A percentile compares a stretch with the other conserved stretches of the same genome.
These are phyloP conservation scores for Anseranas semipalmata DNA, from an alignment of 2,113 vertebrate genomes.

Conservation along the genomic window DNA sequence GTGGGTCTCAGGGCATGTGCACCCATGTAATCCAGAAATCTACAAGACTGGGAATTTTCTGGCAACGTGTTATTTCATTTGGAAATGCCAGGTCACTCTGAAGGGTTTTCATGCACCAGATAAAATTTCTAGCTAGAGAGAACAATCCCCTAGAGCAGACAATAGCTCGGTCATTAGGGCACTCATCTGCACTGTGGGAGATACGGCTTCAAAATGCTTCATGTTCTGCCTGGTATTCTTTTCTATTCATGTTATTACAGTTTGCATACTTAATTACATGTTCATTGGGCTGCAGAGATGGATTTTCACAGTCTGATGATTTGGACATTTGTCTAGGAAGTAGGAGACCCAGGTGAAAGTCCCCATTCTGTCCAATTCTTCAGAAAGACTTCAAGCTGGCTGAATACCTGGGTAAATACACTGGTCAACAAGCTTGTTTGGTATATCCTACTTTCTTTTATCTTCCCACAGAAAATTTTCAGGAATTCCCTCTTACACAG, in stretches of 20 bases:
- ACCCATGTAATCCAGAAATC: not conserved
- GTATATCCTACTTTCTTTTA: not conserved
- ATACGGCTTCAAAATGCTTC: not conserved
- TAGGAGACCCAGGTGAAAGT: not conserved
- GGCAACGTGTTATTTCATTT: not conserved
- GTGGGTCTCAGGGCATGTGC: not conserved
- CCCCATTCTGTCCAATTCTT: not conserved
- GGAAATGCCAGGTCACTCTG: not conserved
- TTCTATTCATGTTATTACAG: not conserved
- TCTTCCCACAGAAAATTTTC: not conserved
- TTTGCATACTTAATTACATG: not conserved
- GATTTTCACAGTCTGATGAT: not conserved
- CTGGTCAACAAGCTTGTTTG: not conserved
- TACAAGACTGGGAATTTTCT: not conserved
- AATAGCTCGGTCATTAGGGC: not conserved
- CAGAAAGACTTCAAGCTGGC: not conserved
- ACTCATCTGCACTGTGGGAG: not conserved
- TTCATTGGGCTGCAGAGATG: not conserved
- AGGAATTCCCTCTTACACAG: not conserved
- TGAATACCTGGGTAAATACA: not conserved
- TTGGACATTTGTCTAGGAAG: not conserved
- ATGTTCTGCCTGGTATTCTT: not conserved
- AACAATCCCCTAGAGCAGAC: not conserved
- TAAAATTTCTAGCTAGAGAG: not conserved
- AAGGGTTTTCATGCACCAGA: not conserved